Evolutionary conservation across 2,113 vertebrate genomes (phyloP).

Genomic region (Lamprotornis superbus): DNA sequence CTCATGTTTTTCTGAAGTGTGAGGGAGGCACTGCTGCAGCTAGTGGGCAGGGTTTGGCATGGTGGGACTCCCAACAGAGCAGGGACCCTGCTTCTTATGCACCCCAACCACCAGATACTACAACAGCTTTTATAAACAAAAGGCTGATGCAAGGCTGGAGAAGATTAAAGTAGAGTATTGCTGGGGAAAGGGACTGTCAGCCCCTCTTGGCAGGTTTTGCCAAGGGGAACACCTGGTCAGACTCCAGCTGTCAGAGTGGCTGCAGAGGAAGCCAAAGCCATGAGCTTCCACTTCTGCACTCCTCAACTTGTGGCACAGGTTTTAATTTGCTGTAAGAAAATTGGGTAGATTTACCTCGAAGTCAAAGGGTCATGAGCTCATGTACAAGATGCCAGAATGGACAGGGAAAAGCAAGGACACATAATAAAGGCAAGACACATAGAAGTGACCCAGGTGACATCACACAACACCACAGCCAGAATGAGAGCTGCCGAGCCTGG

Average conservation of each 20-base stretch:
- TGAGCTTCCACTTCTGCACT: background rate
- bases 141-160: background rate
- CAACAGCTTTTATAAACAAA: background rate
- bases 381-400: background rate
- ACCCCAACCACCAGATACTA: background rate
- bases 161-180: background rate
- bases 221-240: background rate
- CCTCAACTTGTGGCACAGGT: background rate
- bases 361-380: fast-evolving
- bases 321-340: background rate
- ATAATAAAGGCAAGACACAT: background rate
- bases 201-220: background rate
- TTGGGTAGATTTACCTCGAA: background rate
- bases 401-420: background rate
- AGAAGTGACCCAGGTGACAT: background rate
- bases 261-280: background rate
- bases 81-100: fast-evolving
- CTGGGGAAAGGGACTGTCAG: background rate
- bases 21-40: background rate
- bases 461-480: background rate
- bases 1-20: fast-evolving
- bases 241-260: background rate
- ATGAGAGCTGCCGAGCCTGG: fast-evolving
- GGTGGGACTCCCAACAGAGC: background rate
- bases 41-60: fast-evolving